A percentile compares a stretch with the other conserved stretches of the same genome.
Evolutionary conservation across 2,797 vertebrate species (phyloP).

Genomic region (Australoheros facetus): DNA sequence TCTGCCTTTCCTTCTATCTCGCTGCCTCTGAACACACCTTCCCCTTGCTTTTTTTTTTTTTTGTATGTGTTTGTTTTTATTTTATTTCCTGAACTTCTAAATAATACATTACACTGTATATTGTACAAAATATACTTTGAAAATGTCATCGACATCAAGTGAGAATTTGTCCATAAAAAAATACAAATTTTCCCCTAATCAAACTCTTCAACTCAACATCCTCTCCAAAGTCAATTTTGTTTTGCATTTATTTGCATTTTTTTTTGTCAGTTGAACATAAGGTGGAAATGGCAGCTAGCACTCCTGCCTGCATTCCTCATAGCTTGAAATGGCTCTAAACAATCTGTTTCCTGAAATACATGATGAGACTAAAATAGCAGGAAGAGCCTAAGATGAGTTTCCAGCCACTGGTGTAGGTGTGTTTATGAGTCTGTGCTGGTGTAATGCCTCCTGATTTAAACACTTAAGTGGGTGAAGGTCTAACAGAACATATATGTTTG

Average conservation of each 20-base stretch:
- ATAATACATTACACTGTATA: too few relatives aligned
- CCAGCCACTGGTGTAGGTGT: background rate
- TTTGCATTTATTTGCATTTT: background rate
- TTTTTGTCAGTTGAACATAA: background rate
- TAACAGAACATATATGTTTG: background rate
- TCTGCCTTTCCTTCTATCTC: background rate
- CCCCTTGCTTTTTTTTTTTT: background rate
- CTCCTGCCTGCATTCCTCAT: slow-evolving; percentile 9
- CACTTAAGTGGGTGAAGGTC: slow-evolving; percentile 2
- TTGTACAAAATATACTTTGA: background rate
- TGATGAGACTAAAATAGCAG: slow-evolving; percentile 18
- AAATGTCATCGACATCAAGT: background rate
- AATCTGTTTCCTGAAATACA: slow-evolving; percentile 44
- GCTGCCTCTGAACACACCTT: background rate
- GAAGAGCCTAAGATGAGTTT: slow-evolving; percentile 4
- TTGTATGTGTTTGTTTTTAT: background rate
- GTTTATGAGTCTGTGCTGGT: slow-evolving; percentile 3
- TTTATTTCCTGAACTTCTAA: background rate
- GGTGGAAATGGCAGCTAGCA: background rate
- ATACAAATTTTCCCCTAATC: background rate
- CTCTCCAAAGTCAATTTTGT: slow-evolving; percentile 1
- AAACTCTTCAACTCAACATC: background rate
- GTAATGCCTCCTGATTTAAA: background rate
- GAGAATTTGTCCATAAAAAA: background rate
- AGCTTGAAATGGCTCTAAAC: slow-evolving; percentile 32